Evolutionary conservation across 1,140 invertebrate genomes (phyloP).

Genomic region (Lucilia sericata): DNA sequence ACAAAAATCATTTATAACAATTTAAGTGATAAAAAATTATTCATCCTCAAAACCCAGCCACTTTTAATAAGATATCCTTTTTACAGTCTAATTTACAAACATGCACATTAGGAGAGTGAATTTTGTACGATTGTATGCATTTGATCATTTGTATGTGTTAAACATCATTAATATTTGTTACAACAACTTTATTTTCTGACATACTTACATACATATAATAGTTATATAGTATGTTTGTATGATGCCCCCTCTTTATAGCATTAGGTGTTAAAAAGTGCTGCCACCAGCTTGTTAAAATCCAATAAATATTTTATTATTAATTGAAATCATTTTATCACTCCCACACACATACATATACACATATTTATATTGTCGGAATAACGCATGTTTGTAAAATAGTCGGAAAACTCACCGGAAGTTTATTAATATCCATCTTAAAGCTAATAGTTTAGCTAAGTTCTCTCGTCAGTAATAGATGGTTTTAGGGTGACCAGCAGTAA

Average conservation of each 20-base stretch:
- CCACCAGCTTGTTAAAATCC: not conserved
- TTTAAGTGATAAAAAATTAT: slow-evolving; percentile 23
- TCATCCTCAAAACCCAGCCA: not conserved
- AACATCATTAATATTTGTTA: slow-evolving; percentile 12
- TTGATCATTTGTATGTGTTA: not conserved
- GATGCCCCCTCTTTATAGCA: not conserved
- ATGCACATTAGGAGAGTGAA: not conserved
- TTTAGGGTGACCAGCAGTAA: no score
- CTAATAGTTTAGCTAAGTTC: no score
- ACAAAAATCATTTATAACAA: slow-evolving; percentile 26
- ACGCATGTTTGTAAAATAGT: no score
- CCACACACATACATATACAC: no score
- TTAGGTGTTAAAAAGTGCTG: not conserved
- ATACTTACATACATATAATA: no score
- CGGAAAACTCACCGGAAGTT: not conserved
- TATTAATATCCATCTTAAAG: no score
- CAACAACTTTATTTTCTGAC: not conserved
- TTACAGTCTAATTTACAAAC: not conserved
- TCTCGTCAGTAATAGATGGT: no score
- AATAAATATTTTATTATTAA: not conserved
- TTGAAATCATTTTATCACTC: not conserved
- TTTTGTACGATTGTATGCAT: not conserved
- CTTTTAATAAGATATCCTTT: not conserved
- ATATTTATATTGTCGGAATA: not conserved
- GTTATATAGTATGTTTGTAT: no score